Evolutionary conservation across 2,113 vertebrate genomes (phyloP).

Genomic region (Nettapus auritus): DNA sequence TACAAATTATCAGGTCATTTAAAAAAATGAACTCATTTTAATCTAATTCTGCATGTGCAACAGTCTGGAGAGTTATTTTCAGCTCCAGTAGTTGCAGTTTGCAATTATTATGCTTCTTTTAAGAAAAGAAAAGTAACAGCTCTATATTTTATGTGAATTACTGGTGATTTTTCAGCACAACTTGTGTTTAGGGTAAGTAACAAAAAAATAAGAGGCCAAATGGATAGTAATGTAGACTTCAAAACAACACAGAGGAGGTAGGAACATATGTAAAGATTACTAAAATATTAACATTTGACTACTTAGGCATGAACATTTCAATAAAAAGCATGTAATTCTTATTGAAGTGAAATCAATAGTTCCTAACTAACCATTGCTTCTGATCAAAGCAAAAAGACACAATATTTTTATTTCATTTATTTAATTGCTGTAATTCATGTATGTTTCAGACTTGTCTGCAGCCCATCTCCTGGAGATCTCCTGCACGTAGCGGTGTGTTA

Average conservation of each 20-base stretch:
- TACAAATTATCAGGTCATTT: constrained; percentile 77
- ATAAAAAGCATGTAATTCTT: neutral
- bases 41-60: constrained; percentile 77
- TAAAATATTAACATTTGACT: constrained; percentile 15
- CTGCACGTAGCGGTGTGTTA: neutral
- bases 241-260: neutral
- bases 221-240: neutral
- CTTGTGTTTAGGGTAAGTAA: constrained; percentile 62
- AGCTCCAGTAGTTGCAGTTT: constrained; percentile 74
- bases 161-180: constrained; percentile 53
- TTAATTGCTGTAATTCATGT: neutral
- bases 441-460: neutral
- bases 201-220: neutral
- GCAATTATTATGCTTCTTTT: constrained; percentile 73
- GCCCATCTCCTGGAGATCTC: neutral
- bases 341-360: neutral
- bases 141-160: constrained; percentile 69
- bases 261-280: neutral
- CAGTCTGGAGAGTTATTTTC: constrained; percentile 79
- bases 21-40: constrained; percentile 78
- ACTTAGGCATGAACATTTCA: neutral
- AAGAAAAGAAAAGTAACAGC: constrained; percentile 73
- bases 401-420: neutral
- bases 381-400: neutral
- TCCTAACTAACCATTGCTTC: neutral